These are phyloP conservation scores for Pipistrellus pipistrellus DNA, from an alignment of 2,797 vertebrate species.

Conservation along the genomic window DNA sequence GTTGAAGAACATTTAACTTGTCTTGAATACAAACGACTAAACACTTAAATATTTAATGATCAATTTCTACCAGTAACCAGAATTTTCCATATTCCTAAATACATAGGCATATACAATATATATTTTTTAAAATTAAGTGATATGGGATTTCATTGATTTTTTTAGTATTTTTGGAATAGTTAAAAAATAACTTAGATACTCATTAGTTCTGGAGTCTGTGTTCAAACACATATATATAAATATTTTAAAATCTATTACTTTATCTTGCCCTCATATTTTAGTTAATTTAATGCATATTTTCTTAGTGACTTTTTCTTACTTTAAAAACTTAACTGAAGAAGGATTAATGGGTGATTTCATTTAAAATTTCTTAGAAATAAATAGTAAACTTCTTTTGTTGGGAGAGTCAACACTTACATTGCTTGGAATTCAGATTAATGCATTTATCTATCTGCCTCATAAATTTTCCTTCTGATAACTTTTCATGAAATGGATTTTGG, in stretches of 20 bases:
- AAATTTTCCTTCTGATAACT: slow-evolving; percentile 45
- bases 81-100: slow-evolving; percentile 37
- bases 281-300: slow-evolving; percentile 17
- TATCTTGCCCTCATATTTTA: slow-evolving; percentile 15
- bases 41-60: slow-evolving; percentile 60
- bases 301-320: slow-evolving; percentile 22
- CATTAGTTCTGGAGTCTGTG: slow-evolving; percentile 16
- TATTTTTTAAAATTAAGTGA: background rate
- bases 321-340: slow-evolving; percentile 52
- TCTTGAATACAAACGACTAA: slow-evolving; percentile 70
- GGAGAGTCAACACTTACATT: background rate
- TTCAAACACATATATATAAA: slow-evolving; percentile 10
- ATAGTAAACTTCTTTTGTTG: background rate
- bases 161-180: slow-evolving; percentile 21
- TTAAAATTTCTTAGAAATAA: slow-evolving; percentile 46
- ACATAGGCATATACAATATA: background rate
- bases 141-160: background rate
- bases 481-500: slow-evolving; percentile 18
- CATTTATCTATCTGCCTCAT: slow-evolving; percentile 9
- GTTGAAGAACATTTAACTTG: slow-evolving; percentile 66
- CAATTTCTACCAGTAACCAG: slow-evolving; percentile 39
- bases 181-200: slow-evolving; percentile 37
- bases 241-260: slow-evolving; percentile 25
- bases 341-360: slow-evolving; percentile 11
- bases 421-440: background rate